phyloP scores from a whole-genome alignment of 2,113 vertebrate species.

The Psittacula cyanocephala region DNA sequence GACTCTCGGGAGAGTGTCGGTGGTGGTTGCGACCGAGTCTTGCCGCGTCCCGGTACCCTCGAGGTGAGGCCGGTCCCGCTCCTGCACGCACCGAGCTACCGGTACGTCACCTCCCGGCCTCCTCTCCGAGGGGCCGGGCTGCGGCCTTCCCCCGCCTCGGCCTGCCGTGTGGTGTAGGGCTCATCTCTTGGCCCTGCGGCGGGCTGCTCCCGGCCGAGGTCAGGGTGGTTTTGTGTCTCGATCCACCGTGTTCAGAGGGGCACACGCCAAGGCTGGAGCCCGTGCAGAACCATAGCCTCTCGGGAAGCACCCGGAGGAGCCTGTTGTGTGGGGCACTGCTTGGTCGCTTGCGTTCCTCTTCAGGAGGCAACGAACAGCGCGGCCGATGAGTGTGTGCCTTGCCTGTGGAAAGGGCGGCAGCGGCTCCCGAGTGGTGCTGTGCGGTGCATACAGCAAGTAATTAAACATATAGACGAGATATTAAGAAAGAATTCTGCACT shows the following conservation, averaged over 20 bases:
- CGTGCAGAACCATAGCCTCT: neutral
- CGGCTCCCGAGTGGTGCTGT: neutral
- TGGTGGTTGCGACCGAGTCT: too few species aligned
- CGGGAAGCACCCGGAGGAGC: neutral
- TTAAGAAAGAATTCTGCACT: too few species aligned
- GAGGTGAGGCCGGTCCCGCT: neutral
- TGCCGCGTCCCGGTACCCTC: too few species aligned
- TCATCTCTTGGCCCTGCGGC: too few species aligned
- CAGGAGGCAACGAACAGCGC: fast-evolving
- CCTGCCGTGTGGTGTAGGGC: neutral
- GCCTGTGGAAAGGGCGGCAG: neutral
- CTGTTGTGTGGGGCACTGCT: neutral
- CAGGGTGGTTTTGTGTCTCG: neutral
- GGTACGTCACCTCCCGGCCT: neutral
- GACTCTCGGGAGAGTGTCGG: neutral
- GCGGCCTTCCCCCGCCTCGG: neutral
- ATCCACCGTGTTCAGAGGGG: fast-evolving
- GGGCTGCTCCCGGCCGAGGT: neutral
- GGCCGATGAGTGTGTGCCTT: fast-evolving
- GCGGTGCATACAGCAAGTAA: neutral
- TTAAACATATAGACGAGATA: neutral
- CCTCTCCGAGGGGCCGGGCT: too few species aligned
- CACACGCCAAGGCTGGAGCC: neutral
- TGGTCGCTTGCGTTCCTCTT: neutral
- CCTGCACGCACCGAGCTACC: too few species aligned